Conservation (phyloP, 2,113 vertebrate species). For the Corythornis madagascariensis region DNA sequence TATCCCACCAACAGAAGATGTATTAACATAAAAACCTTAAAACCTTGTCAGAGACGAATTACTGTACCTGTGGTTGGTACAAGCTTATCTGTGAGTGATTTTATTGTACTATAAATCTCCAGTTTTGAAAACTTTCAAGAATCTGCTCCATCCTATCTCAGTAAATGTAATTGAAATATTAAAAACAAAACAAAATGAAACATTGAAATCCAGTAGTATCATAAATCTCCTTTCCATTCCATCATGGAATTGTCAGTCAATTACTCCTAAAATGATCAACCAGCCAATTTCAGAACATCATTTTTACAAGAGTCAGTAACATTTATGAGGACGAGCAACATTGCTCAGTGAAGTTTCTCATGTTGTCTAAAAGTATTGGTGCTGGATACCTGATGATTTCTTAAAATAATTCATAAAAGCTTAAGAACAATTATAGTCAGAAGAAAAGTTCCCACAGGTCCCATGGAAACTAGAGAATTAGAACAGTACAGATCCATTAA, state of each 20-base stretch:
- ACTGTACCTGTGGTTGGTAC: neutral
- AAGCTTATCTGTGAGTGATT: neutral
- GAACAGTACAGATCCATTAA: neutral
- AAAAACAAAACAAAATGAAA: neutral
- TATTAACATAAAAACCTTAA: neutral
- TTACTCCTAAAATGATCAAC: neutral
- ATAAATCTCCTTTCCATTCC: neutral
- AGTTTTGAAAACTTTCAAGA: neutral
- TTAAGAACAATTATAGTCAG: conserved; percentile 17
- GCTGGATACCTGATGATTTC: neutral
- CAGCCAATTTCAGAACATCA: neutral
- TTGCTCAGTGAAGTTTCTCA: neutral
- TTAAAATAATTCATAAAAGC: conserved; percentile 46
- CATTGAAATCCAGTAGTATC: neutral
- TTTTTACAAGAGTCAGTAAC: neutral
- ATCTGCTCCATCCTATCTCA: neutral
- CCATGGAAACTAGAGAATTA: neutral
- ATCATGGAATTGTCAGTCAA: neutral
- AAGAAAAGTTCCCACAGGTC: neutral
- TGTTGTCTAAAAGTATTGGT: neutral
- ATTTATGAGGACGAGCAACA: neutral
- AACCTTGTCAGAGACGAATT: neutral
- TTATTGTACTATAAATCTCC: neutral
- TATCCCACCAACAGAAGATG: neutral
- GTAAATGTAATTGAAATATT: neutral